These are phyloP conservation scores for Gadopsis marmoratus DNA, from an alignment of 2,797 vertebrate species.

Conservation along the genomic window DNA sequence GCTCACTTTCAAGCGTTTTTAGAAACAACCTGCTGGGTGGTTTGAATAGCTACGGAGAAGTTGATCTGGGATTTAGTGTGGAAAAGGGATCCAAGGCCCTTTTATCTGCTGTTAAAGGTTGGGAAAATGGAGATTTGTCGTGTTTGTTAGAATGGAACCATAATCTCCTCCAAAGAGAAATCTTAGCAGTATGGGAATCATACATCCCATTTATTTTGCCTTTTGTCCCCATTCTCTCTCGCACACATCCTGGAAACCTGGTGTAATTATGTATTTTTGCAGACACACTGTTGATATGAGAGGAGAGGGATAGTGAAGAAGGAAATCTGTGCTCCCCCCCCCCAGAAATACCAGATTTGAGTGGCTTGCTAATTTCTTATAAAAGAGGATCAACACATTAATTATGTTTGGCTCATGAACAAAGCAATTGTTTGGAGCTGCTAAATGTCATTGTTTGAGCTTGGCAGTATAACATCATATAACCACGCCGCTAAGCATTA, in stretches of 20 bases:
- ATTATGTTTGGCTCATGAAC: slow-evolving; percentile 77
- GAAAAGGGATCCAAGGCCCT: slow-evolving; percentile 74
- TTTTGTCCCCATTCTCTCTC: slow-evolving; percentile 58
- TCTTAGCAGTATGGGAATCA: slow-evolving; percentile 68
- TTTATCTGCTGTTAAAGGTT: slow-evolving; percentile 83
- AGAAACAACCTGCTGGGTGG: slow-evolving; percentile 82
- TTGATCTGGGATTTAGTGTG: slow-evolving; percentile 79
- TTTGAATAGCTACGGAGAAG: slow-evolving; percentile 75
- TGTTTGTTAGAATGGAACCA: slow-evolving; percentile 77
- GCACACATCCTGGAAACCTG: slow-evolving; percentile 47
- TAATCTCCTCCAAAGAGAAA: slow-evolving; percentile 76
- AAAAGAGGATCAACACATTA: slow-evolving; percentile 72
- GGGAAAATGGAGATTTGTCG: slow-evolving; percentile 81
- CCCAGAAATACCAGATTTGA: slow-evolving; percentile 59
- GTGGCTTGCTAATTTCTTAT: slow-evolving; percentile 69
- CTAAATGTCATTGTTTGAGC: slow-evolving; percentile 75
- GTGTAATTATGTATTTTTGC: slow-evolving; percentile 47
- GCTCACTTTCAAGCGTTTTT: slow-evolving; percentile 80
- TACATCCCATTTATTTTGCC: slow-evolving; percentile 57
- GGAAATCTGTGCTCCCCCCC: slow-evolving; percentile 41
- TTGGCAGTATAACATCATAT: slow-evolving; percentile 64
- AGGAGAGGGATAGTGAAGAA: slow-evolving; percentile 25
- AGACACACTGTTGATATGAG: slow-evolving; percentile 48
- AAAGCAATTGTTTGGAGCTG: slow-evolving; percentile 75
- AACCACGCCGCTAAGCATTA: slow-evolving; percentile 62